Percentiles rank a stretch among this genome's conserved stretches.
Conservation (phyloP, 2,888 invertebrate genomes). For the Drosophila birchii region DNA sequence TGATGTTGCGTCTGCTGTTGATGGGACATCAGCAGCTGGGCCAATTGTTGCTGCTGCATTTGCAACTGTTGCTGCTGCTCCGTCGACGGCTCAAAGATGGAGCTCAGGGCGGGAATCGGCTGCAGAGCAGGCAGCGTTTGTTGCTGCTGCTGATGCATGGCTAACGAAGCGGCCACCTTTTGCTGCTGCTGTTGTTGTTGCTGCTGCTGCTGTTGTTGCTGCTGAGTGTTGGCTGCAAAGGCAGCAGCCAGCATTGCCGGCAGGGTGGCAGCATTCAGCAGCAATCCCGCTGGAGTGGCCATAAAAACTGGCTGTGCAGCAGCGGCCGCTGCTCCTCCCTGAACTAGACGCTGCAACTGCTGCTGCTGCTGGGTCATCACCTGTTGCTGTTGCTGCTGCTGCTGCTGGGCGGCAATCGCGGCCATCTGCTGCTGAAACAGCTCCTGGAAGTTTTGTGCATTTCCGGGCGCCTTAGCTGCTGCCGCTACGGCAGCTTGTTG, state of each 20-base stretch:
- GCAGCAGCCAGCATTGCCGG: conserved; percentile 83
- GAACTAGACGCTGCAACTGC: conserved; percentile 74
- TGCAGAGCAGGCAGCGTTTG: conserved; percentile 82
- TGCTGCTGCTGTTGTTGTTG: conserved; percentile 44
- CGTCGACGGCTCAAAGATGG: conserved; percentile 77
- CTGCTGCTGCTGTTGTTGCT: conserved; percentile 34
- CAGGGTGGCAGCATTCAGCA: conserved; percentile 83
- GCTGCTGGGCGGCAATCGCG: conserved; percentile 75
- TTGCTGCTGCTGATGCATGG: conserved; percentile 64
- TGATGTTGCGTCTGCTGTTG: conserved; percentile 72
- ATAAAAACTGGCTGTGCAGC: conserved; percentile 84
- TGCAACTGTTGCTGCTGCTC: conserved; percentile 70
- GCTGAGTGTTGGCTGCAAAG: conserved; percentile 76
- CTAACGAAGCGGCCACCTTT: conserved; percentile 59
- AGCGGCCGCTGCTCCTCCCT: conserved; percentile 71
- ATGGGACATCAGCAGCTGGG: conserved; percentile 63
- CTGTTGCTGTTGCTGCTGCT: conserved; percentile 74
- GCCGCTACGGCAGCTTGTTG: conserved; percentile 58
- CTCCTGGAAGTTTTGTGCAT: conserved; percentile 62
- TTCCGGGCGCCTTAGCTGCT: conserved; percentile 55
- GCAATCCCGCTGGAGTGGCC: conserved; percentile 83
- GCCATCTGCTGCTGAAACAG: conserved; percentile 74
- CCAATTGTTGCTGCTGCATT: conserved; percentile 73
- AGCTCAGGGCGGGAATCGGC: conserved; percentile 83
- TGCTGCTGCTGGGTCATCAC: conserved; percentile 72